Percentiles rank a stretch among this genome's conserved stretches.
These are phyloP conservation scores for Myiopsitta monachus DNA, from an alignment of 2,113 vertebrate genomes.

Conservation along the genomic window DNA sequence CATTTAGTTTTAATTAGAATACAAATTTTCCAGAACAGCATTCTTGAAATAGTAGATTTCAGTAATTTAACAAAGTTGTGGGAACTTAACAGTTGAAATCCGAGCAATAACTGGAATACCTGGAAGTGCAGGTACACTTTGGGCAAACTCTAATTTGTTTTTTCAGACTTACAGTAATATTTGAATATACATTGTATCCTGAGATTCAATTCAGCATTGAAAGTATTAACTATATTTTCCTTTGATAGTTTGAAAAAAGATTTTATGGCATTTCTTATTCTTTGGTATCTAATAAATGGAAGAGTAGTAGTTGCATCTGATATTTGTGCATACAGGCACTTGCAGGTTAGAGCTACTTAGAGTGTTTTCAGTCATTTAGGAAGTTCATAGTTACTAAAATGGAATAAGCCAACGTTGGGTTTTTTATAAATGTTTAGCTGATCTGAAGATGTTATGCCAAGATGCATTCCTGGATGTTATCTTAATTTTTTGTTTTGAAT, in stretches of 20 bases:
- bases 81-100: not conserved
- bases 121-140: not conserved
- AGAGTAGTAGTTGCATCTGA: not conserved
- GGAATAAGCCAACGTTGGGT: not conserved
- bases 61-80: not conserved
- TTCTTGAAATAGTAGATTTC: not conserved
- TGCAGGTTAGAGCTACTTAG: not conserved
- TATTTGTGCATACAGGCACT: not conserved
- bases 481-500: constrained; percentile 38
- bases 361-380: not conserved
- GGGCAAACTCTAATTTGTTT: not conserved
- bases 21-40: not conserved
- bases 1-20: not conserved
- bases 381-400: constrained; percentile 28
- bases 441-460: not conserved
- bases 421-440: constrained; percentile 37
- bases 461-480: constrained; percentile 9
- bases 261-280: not conserved
- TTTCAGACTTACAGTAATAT: not conserved
- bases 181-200: not conserved
- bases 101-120: not conserved
- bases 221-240: not conserved
- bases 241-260: not conserved
- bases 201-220: not conserved
- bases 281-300: not conserved